A percentile compares a stretch with the other conserved stretches of the same genome.
These are phyloP conservation scores for Limenitis arthemis DNA, from an alignment of 2,888 invertebrate genomes.

Conservation along the genomic window DNA sequence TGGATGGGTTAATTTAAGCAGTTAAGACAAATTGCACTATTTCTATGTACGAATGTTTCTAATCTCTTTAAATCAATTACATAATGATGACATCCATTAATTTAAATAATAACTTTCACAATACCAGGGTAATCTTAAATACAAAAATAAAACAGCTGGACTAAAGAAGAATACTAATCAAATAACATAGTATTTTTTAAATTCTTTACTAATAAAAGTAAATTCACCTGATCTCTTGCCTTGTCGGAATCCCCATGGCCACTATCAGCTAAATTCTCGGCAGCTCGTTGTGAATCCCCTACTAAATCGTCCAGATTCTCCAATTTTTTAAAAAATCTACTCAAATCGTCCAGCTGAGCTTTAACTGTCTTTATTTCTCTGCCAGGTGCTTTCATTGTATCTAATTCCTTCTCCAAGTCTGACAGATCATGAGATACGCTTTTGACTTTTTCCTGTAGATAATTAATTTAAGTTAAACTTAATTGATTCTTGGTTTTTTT, in stretches of 20 bases:
- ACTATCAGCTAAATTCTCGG: conserved; percentile 85
- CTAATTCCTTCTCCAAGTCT: conserved; percentile 86
- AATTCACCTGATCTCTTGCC: conserved; percentile 81
- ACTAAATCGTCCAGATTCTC: conserved; percentile 77
- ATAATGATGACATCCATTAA: too few species aligned
- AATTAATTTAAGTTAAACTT: not conserved
- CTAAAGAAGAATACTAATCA: too few species aligned
- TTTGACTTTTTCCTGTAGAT: conserved; percentile 83
- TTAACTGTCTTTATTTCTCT: conserved; percentile 90
- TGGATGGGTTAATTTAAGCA: too few species aligned
- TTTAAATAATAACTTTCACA: too few species aligned
- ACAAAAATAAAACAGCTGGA: too few species aligned
- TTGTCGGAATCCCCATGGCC: conserved; percentile 90
- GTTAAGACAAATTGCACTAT: too few species aligned
- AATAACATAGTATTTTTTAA: conserved; percentile 76
- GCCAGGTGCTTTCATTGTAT: conserved; percentile 88
- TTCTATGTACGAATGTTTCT: too few species aligned
- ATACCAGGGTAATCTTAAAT: too few species aligned
- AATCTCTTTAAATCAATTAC: too few species aligned
- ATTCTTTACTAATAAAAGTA: conserved; percentile 74
- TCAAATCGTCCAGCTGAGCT: conserved; percentile 86
- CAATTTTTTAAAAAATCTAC: conserved; percentile 76
- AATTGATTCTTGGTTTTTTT: not conserved
- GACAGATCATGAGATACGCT: conserved; percentile 81
- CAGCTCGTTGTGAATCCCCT: conserved; percentile 78